Evolutionary conservation across 2,797 vertebrate species (phyloP).

Genomic region (Eptatretus atami): DNA sequence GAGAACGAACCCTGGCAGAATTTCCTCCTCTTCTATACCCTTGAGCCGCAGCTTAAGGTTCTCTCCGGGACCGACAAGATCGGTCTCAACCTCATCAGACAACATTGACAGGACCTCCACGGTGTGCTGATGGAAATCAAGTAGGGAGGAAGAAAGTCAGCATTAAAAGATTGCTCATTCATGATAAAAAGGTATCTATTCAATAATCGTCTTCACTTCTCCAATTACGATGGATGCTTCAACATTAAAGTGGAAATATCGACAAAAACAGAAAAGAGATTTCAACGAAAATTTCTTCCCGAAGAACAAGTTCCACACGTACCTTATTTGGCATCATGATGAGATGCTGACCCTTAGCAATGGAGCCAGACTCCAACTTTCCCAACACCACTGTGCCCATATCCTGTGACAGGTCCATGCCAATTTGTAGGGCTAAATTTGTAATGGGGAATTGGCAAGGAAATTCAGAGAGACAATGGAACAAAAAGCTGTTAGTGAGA

Average conservation of each 20-base stretch:
- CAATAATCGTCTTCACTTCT: too few species aligned
- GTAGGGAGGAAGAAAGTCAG: not conserved
- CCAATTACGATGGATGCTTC: too few species aligned
- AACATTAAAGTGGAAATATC: too few species aligned
- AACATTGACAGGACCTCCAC: slow-evolving; percentile 79
- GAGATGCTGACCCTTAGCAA: slow-evolving; percentile 80
- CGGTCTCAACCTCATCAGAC: slow-evolving; percentile 78
- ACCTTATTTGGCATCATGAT: slow-evolving; percentile 99
- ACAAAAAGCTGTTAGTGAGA: too few species aligned
- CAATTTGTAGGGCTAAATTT: too few species aligned
- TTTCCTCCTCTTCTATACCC: slow-evolving; percentile 91
- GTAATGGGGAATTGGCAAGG: too few species aligned
- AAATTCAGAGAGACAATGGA: too few species aligned
- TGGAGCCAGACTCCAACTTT: slow-evolving; percentile 72
- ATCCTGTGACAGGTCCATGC: slow-evolving; percentile 23
- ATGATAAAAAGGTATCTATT: too few species aligned
- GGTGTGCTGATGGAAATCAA: slow-evolving; percentile 28
- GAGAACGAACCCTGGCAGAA: slow-evolving; percentile 76
- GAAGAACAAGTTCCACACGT: slow-evolving; percentile 10
- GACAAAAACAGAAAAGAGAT: not conserved
- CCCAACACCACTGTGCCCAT: slow-evolving; percentile 89
- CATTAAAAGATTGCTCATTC: too few species aligned
- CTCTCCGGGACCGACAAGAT: slow-evolving; percentile 54
- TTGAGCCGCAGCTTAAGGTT: slow-evolving; percentile 83
- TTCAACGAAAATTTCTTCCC: not conserved